Evolutionary conservation across 2,113 vertebrate species (phyloP).

Genomic region (Phylloscopus trochilus): DNA sequence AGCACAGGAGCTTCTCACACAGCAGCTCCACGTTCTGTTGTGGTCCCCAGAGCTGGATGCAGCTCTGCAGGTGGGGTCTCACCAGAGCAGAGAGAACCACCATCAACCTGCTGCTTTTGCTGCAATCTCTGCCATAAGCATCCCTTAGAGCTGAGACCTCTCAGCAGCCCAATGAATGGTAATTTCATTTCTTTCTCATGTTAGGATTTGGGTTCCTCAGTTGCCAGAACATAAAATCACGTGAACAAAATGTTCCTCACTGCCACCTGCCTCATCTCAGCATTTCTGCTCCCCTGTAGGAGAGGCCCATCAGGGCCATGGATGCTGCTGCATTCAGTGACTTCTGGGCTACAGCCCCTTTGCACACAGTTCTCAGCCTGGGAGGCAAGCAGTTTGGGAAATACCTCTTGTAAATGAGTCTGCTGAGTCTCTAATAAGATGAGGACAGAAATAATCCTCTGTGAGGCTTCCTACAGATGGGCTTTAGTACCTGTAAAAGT

Average conservation of each 20-base stretch:
- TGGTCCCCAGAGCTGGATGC: not conserved
- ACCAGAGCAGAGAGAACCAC: not conserved
- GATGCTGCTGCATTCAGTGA: not conserved
- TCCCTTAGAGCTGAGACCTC: not conserved
- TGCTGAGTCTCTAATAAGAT: constrained; percentile 3
- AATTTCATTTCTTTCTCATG: not conserved
- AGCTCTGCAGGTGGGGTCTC: not conserved
- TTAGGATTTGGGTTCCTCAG: not conserved
- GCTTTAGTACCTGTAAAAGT: not conserved
- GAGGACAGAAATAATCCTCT: constrained; percentile 25
- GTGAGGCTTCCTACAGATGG: not conserved
- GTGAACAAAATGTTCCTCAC: not conserved
- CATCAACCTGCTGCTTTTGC: not conserved
- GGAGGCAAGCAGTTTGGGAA: not conserved
- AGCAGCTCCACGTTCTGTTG: not conserved
- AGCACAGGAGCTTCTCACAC: too few relatives aligned
- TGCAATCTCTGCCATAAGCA: not conserved
- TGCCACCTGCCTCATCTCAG: not conserved
- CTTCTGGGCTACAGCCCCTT: not conserved
- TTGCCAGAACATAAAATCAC: not conserved
- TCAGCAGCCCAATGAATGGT: not conserved
- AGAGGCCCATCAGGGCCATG: not conserved
- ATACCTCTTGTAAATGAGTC: not conserved
- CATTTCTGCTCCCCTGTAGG: not conserved
- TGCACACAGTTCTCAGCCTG: not conserved